Conservation (phyloP, 2,888 invertebrate genomes). For the Clanis bilineata region DNA sequence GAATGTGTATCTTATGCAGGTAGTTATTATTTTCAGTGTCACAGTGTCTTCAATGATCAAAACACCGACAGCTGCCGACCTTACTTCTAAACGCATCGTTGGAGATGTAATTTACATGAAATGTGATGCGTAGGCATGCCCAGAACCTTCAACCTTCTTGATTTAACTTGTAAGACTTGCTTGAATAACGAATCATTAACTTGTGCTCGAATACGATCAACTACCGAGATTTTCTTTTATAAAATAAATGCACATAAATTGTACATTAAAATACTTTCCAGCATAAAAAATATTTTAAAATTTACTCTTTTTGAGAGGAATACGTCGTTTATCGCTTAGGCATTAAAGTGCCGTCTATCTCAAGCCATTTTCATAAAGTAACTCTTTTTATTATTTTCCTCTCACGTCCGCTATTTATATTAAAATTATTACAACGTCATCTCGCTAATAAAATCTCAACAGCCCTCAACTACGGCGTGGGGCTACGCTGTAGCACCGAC, state of each 20-base stretch:
- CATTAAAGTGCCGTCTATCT: neutral
- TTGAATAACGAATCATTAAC: neutral
- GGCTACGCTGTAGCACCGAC: slow-evolving; percentile 22
- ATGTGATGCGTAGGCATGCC: neutral
- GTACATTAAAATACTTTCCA: neutral
- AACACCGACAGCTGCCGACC: neutral
- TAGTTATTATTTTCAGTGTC: no score
- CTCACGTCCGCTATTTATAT: slow-evolving; percentile 12
- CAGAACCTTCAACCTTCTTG: neutral
- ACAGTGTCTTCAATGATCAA: no score
- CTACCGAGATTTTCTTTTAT: neutral
- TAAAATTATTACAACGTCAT: slow-evolving; percentile 14
- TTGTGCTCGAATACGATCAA: neutral
- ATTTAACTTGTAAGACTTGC: neutral
- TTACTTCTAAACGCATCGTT: neutral
- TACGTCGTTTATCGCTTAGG: neutral
- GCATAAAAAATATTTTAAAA: neutral
- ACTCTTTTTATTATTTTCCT: slow-evolving; percentile 9
- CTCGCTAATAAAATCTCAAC: slow-evolving; percentile 13
- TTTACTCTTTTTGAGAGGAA: neutral
- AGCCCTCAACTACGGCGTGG: slow-evolving; percentile 5
- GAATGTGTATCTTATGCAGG: no score
- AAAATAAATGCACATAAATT: neutral
- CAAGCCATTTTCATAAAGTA: slow-evolving; percentile 12
- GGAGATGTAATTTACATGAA: neutral